Percentiles rank a stretch among this genome's conserved stretches.
These are phyloP conservation scores for Lethenteron reissneri DNA, from an alignment of 2,113 vertebrate genomes.

Conservation along the genomic window DNA sequence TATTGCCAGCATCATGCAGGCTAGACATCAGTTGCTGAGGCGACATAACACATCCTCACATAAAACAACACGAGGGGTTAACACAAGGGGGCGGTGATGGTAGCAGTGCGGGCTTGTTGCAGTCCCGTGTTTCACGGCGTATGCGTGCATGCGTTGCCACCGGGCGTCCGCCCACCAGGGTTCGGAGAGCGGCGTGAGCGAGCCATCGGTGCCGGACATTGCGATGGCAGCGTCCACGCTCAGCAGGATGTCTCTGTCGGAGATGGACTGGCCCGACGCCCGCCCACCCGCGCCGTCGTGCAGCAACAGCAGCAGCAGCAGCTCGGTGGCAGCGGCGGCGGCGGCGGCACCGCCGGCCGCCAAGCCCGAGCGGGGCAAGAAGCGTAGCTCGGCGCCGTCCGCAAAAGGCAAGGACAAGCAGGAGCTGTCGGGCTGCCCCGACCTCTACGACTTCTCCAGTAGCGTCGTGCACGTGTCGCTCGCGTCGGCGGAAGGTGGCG, in stretches of 20 bases:
- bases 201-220: slow-evolving; percentile 1
- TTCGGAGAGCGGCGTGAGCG: not conserved
- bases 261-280: not conserved
- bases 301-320: not conserved
- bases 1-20: no score
- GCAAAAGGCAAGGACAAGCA: no score
- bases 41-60: no score
- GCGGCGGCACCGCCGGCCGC: not conserved
- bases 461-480: not conserved
- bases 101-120: no score
- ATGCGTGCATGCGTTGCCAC: no score
- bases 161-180: not conserved
- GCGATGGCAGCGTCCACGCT: not conserved
- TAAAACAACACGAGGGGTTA: no score
- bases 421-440: not conserved
- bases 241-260: not conserved
- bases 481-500: not conserved
- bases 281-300: not conserved
- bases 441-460: not conserved
- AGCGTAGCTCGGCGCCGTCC: no score
- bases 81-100: no score
- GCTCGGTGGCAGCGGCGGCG: not conserved
- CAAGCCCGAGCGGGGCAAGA: not conserved
- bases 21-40: no score
- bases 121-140: no score